These are phyloP conservation scores for Elephas maximus DNA, from an alignment of 2,113 vertebrate genomes.

Conservation along the genomic window DNA sequence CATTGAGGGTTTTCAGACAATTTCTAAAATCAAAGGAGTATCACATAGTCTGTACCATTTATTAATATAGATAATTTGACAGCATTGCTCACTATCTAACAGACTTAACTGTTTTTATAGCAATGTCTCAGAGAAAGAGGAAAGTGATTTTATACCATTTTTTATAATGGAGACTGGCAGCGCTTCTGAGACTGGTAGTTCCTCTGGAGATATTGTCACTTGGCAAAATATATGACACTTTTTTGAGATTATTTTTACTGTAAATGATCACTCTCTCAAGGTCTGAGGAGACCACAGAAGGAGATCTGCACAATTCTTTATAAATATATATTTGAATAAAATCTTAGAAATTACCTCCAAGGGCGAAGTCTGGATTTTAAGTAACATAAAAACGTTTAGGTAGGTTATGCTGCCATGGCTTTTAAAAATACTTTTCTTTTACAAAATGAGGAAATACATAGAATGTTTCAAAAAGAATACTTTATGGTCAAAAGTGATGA, in stretches of 20 bases:
- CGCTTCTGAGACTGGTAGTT: conserved; percentile 65
- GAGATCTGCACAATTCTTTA: conserved; percentile 58
- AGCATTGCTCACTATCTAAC: conserved; percentile 67
- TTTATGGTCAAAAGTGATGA: not conserved
- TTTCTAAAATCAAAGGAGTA: conserved; percentile 65
- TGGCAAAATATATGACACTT: conserved; percentile 73
- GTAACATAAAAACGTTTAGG: not conserved
- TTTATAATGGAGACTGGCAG: conserved; percentile 61
- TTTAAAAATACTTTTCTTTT: not conserved
- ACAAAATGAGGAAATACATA: not conserved
- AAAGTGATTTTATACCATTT: not conserved
- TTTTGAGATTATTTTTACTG: conserved; percentile 79
- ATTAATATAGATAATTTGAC: conserved; percentile 81
- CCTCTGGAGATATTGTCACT: conserved; percentile 62
- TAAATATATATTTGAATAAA: conserved; percentile 74
- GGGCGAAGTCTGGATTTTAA: not conserved
- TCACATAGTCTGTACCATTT: conserved; percentile 47
- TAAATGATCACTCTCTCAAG: conserved; percentile 79
- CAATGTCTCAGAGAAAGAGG: conserved; percentile 57
- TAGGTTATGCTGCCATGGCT: not conserved
- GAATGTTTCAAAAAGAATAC: not conserved
- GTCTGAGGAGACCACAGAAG: conserved; percentile 63
- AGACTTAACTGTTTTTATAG: conserved; percentile 58
- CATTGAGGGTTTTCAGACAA: conserved; percentile 73
- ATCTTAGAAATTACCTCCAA: conserved; percentile 38